Percentiles rank a stretch among this genome's conserved stretches.
These are phyloP conservation scores for Hofmannophila pseudospretella DNA, from an alignment of 2,888 invertebrate genomes.

Conservation along the genomic window DNA sequence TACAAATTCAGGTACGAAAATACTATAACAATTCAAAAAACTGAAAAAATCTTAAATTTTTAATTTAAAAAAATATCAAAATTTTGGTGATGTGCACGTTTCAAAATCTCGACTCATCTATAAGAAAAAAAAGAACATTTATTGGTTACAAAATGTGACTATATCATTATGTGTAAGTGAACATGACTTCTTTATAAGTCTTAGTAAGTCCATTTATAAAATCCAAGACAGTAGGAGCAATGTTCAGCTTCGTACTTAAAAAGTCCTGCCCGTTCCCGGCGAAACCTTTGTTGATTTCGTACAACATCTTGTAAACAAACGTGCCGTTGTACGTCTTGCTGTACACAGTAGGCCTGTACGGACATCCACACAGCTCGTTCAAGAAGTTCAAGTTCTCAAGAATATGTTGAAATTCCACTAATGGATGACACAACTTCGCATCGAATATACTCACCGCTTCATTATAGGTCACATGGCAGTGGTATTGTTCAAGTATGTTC, in stretches of 20 bases:
- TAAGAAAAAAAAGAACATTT: too few species aligned
- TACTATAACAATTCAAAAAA: too few species aligned
- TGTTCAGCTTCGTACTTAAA: conserved; percentile 3
- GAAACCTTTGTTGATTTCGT: conserved; percentile 10
- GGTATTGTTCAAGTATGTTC: conserved; percentile 18
- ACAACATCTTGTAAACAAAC: conserved; percentile 27
- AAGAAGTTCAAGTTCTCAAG: conserved; percentile 32
- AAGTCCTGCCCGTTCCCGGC: conserved; percentile 1
- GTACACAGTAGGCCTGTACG: conserved; percentile 23
- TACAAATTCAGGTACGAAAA: too few species aligned
- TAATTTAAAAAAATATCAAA: too few species aligned
- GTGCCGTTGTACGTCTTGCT: conserved; percentile 31
- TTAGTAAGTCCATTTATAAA: conserved; percentile 4
- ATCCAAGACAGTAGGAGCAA: conserved; percentile 8
- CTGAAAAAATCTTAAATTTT: too few species aligned
- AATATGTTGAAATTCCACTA: conserved; percentile 32
- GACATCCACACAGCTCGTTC: conserved; percentile 33
- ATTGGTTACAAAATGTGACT: too few species aligned
- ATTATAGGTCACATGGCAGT: neutral
- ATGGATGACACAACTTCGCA: conserved; percentile 16
- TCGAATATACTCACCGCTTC: conserved; percentile 20
- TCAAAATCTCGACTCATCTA: too few species aligned
- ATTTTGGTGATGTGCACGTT: too few species aligned
- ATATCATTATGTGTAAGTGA: too few species aligned
- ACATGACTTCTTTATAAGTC: neutral